A percentile compares a stretch with the other conserved stretches of the same genome.
phyloP scores from a whole-genome alignment of 37 sponge, comb jelly and placozoan genomes.

The Hormiphora californensis region DNA sequence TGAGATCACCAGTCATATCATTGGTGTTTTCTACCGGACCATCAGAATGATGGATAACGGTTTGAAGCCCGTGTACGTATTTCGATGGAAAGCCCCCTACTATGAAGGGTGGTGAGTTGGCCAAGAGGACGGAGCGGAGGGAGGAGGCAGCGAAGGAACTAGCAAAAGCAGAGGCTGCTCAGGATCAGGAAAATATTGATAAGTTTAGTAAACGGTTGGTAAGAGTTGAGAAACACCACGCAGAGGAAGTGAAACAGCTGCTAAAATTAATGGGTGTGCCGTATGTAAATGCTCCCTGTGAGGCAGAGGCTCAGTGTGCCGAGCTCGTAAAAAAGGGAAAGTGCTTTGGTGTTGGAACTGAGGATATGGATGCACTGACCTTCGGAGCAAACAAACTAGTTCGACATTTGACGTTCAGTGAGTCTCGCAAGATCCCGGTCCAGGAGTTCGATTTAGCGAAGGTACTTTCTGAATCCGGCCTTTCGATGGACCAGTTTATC shows the following conservation, averaged over 20 bases:
- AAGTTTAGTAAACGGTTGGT: slow-evolving; percentile 86
- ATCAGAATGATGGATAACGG: slow-evolving; percentile 96
- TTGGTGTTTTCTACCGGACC: slow-evolving; percentile 95
- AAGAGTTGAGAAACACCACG: slow-evolving; percentile 82
- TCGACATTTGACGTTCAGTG: slow-evolving; percentile 91
- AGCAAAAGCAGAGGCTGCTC: slow-evolving; percentile 74
- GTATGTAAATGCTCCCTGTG: slow-evolving; percentile 91
- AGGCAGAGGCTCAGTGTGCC: slow-evolving; percentile 99
- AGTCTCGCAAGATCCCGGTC: slow-evolving; percentile 91
- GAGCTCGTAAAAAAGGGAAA: slow-evolving; percentile 75
- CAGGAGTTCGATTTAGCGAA: slow-evolving; percentile 75
- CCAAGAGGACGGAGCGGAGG: slow-evolving; percentile 82
- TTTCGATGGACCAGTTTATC: slow-evolving; percentile 81
- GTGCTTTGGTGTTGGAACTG: slow-evolving; percentile 87
- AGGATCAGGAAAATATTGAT: slow-evolving; percentile 79
- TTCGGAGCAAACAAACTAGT: slow-evolving; percentile 79
- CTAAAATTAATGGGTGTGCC: slow-evolving; percentile 94
- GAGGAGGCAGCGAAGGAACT: slow-evolving; percentile 84
- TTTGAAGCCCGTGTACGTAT: slow-evolving; percentile 88
- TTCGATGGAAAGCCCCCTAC: slow-evolving; percentile 92
- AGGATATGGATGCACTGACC: slow-evolving; percentile 97
- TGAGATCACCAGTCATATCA: slow-evolving; percentile 91
- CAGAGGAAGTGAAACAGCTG: slow-evolving; percentile 81
- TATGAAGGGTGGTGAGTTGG: slow-evolving; percentile 93
- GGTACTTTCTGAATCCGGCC: slow-evolving; percentile 62